phyloP scores from a whole-genome alignment of 2,113 vertebrate genomes.

The Neogobius melanostomus region DNA sequence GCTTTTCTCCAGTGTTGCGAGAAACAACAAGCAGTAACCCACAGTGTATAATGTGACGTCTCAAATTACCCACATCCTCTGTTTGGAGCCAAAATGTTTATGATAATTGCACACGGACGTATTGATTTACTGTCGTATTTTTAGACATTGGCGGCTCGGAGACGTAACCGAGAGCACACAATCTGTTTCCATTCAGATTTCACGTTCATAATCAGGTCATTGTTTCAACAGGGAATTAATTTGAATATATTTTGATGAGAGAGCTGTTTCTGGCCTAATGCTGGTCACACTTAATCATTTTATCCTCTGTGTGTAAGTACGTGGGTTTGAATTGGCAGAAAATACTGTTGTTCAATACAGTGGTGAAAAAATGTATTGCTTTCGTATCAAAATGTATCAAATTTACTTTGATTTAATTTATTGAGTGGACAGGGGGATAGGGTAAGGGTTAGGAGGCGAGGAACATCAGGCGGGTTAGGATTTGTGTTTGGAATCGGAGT shows the following conservation, averaged over 20 bases:
- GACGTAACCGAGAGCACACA: not conserved
- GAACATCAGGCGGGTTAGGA: no score
- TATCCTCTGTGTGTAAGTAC: not conserved
- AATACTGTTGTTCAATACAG: not conserved
- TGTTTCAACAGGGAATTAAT: conserved; percentile 21
- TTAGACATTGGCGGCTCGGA: not conserved
- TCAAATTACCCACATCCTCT: conserved; percentile 16
- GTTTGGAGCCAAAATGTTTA: conserved; percentile 7
- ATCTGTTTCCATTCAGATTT: not conserved
- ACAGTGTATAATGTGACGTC: conserved; percentile 3
- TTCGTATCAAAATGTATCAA: no score
- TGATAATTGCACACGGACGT: not conserved
- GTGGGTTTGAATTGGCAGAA: no score
- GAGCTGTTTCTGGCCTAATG: conserved; percentile 11
- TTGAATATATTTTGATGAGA: conserved; percentile 22
- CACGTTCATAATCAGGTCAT: conserved; percentile 1
- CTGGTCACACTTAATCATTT: not conserved
- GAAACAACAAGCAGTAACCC: not conserved
- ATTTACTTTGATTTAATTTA: no score
- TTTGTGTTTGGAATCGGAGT: no score
- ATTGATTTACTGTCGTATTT: not conserved
- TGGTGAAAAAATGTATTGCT: not conserved
- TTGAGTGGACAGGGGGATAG: no score
- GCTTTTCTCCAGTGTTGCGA: conserved; percentile 18
- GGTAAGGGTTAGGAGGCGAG: no score